Base-by-base conservation (phyloP, 2,113 vertebrate species). In the Heliornis fulica region DNA sequence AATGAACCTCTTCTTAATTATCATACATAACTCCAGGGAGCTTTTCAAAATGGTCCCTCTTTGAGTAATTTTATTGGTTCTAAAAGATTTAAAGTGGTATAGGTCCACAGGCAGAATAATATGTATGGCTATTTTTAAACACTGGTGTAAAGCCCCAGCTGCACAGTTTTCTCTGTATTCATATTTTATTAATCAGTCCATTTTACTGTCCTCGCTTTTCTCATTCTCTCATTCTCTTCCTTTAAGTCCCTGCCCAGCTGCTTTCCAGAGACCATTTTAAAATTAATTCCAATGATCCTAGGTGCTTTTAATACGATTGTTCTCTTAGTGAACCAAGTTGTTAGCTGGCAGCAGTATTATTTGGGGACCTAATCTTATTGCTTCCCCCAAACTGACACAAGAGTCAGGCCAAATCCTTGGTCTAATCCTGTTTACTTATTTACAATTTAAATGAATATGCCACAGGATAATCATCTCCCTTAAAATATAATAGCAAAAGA, bases 201-300 rank as follows among this genome's bases (percentile, higher is more conserved):
- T 74, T 94, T 94, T 84, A 82, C 91, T 81, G 57, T 74, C 48
- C 77, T 89, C 50, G 57, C 45, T 93, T 89, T 50, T 63, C 25
- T 1, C 59, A 74, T 45, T 51, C 45, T 93, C 41, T 72, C n/a
- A 74, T 89, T 91, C 64, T 66, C 31, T 81, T 90, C n/a, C 29
- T 80, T 68, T 70, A 87, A 87, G 29, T 82, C 78, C 29, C 63
- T 68, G 64, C 69, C n/a, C 40, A 80, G 48, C 31, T 88, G 78
- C 40, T 92, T 96, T 56, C 76, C 36, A 94, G 85, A 94, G 83
- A 96, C n/a, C 46, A 87, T 94, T 92, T 93, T 78, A 83, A 93
- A 97, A 93, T 71, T 83, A 93, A 92, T 94, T 94, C 51, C 75
- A 83, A 95, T 68, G 10, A 92, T 90, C 92, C 93, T 88, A 94